Percentiles rank a stretch among this genome's conserved stretches.
Evolutionary conservation across 1,140 invertebrate genomes (phyloP).

Genomic region (Atta texana): DNA sequence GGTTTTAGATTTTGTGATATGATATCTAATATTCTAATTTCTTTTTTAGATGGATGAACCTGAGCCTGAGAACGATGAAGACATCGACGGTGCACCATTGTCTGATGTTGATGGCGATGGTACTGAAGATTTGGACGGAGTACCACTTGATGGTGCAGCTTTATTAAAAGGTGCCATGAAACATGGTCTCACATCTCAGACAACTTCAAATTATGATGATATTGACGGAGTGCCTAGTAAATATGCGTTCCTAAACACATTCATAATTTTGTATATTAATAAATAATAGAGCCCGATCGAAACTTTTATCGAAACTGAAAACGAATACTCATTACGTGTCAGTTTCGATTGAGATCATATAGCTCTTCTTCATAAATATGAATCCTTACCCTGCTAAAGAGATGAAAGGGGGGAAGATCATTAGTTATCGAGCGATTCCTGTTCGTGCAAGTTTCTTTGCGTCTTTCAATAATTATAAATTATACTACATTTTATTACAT

Average conservation of each 20-base stretch:
- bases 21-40: neutral
- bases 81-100: slow-evolving; percentile 90
- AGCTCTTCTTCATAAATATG: too few species aligned
- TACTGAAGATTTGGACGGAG: slow-evolving; percentile 91
- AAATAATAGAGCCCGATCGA: too few species aligned
- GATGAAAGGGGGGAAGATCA: too few species aligned
- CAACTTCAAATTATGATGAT: slow-evolving; percentile 87
- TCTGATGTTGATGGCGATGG: slow-evolving; percentile 88
- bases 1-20: slow-evolving; percentile 7
- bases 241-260: slow-evolving; percentile 65
- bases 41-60: slow-evolving; percentile 80
- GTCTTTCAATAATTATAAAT: too few species aligned
- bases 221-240: slow-evolving; percentile 92
- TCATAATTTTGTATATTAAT: neutral
- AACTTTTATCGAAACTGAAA: too few species aligned
- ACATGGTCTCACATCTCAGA: slow-evolving; percentile 84
- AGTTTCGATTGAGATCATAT: too few species aligned
- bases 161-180: slow-evolving; percentile 91
- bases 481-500: too few species aligned
- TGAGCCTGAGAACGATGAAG: slow-evolving; percentile 86
- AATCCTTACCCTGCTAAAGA: too few species aligned
- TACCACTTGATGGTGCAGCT: slow-evolving; percentile 93
- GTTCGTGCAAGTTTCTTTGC: too few species aligned
- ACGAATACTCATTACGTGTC: too few species aligned
- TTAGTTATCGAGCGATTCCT: too few species aligned